These are phyloP conservation scores for Gallinago paraguaiae DNA, from an alignment of 2,113 vertebrate genomes.

Conservation along the genomic window DNA sequence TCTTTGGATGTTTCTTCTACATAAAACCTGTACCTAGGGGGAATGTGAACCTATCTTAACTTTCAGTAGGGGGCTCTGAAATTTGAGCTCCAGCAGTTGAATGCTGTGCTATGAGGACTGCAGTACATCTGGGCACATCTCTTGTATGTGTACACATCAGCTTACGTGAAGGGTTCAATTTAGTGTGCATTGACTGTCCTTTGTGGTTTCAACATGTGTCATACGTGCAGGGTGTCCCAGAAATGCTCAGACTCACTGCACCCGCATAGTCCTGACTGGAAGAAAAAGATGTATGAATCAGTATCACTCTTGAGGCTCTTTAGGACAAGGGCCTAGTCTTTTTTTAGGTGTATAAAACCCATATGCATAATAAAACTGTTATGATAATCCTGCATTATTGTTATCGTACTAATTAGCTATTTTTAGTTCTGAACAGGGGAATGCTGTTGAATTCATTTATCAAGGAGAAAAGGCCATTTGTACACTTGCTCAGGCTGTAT, in stretches of 20 bases:
- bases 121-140: not conserved
- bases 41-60: not conserved
- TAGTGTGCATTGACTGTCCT: not conserved
- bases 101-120: not conserved
- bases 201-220: not conserved
- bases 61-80: not conserved
- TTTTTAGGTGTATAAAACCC: not conserved
- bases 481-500: not conserved
- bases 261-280: not conserved
- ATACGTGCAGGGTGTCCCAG: not conserved
- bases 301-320: not conserved
- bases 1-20: not conserved
- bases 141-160: not conserved
- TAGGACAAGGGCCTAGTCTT: not conserved
- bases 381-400: constrained; percentile 5
- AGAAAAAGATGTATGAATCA: not conserved
- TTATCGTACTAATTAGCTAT: constrained; percentile 5
- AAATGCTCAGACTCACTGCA: not conserved
- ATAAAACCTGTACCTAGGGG: not conserved
- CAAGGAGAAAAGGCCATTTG: not conserved
- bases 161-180: not conserved
- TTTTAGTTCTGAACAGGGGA: constrained; percentile 20
- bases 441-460: not conserved
- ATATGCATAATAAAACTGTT: not conserved
- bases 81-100: not conserved